These are phyloP conservation scores for Alviniconcha strummeri DNA, from an alignment of 2,888 invertebrate genomes.

Conservation along the genomic window DNA sequence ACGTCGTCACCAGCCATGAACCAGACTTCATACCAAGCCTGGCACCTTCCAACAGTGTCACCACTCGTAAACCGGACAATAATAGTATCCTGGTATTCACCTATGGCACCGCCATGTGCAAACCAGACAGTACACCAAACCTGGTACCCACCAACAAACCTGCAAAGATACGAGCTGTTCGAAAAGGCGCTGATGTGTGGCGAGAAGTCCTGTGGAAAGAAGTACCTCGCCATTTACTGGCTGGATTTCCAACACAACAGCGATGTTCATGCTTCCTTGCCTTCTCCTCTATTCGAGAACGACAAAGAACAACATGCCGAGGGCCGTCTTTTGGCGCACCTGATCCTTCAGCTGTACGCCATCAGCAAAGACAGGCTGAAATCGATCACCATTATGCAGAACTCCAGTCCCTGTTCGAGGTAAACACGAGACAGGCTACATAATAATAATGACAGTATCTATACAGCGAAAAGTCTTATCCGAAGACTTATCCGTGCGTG, in stretches of 20 bases:
- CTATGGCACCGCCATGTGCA: no score
- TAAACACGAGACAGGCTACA: background rate
- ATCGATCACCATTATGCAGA: slow-evolving; percentile 17
- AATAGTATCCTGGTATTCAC: no score
- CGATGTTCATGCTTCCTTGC: background rate
- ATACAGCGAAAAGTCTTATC: background rate
- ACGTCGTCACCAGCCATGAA: no score
- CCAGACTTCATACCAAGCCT: no score
- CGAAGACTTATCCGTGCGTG: background rate
- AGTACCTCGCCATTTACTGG: slow-evolving; percentile 24
- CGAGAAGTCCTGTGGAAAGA: background rate
- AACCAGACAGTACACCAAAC: no score
- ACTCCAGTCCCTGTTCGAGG: slow-evolving; percentile 18
- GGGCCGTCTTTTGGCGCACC: background rate
- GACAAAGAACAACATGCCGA: background rate
- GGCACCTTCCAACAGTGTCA: no score
- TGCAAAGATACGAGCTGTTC: slow-evolving; percentile 11
- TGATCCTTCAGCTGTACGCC: slow-evolving; percentile 6
- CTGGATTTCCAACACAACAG: background rate
- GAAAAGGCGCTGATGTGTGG: background rate
- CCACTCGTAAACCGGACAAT: no score
- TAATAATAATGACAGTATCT: background rate
- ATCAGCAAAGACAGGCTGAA: slow-evolving; percentile 11
- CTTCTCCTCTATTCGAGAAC: slow-evolving; percentile 23
- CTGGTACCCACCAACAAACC: background rate